Evolutionary conservation across 2,888 invertebrate species (phyloP).

Genomic region (Byasa hedistus): DNA sequence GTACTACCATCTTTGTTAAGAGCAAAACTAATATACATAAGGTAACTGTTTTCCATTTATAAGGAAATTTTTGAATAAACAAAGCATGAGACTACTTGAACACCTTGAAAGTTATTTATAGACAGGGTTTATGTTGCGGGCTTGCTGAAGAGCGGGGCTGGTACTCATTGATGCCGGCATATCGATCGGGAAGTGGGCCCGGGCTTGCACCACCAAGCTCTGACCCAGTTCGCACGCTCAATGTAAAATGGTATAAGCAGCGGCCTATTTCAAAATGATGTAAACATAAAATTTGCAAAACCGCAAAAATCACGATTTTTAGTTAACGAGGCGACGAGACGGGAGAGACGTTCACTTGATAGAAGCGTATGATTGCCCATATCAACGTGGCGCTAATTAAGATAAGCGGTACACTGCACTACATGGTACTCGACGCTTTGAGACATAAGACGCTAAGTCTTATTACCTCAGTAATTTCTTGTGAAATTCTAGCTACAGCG

Average conservation of each 20-base stretch:
- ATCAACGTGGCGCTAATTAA: no score
- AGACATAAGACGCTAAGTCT: no score
- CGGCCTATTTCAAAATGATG: constrained; percentile 11
- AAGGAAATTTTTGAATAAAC: neutral
- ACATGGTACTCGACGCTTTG: no score
- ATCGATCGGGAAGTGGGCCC: constrained; percentile 61
- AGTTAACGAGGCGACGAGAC: no score
- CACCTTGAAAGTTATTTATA: constrained; percentile 61
- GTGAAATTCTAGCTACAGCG: no score
- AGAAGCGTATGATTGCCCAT: no score
- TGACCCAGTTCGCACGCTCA: constrained; percentile 72
- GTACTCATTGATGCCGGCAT: constrained; percentile 64
- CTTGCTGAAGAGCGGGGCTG: constrained; percentile 37
- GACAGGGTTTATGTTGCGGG: constrained; percentile 42
- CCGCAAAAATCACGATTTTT: neutral
- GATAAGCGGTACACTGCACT: no score
- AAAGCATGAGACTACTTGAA: constrained; percentile 5
- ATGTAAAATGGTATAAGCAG: constrained; percentile 50
- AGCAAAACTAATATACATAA: neutral
- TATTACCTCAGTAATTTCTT: no score
- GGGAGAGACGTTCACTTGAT: no score
- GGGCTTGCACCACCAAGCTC: constrained; percentile 56
- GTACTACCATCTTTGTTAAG: neutral
- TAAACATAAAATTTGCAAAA: constrained; percentile 1
- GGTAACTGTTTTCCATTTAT: neutral